Base-by-base conservation (phyloP, 2,113 vertebrate genomes). In the Cyrtonyx montezumae region DNA sequence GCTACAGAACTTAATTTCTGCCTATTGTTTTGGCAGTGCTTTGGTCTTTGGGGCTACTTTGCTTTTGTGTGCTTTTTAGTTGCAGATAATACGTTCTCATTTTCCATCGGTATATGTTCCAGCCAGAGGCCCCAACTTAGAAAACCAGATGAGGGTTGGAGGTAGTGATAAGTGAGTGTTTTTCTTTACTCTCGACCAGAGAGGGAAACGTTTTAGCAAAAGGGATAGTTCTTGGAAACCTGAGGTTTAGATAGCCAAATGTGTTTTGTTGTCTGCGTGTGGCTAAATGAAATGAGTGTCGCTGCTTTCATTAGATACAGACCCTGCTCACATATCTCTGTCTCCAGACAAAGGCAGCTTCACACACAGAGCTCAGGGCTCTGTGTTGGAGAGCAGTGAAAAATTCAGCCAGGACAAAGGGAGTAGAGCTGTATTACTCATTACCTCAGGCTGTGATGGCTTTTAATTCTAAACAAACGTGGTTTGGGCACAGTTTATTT, bases 321-420 rank as follows among this genome's bases (percentile, higher is more conserved):
- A 2, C 63, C 65, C 13, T 6, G 71, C 49, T n/a, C 21, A 5
- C 13, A 0, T 80, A 91, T 95, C 89, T 85, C 18, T 61, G 84
- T n/a, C 71, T 40, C 28, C 94, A 91, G 89, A 17, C 9, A 22
- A 66, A 42, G 89, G 73, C 90, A 77, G 65, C 56, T 32, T 66
- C 37, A 1, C 26, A 3, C 7, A 0, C 26, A 8, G 51, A 65
- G 61, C 4, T 0, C 5, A 4, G 1, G 43, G 68, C 68, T 36
- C 45, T 30, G 6, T 36, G 55, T 49, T 3, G 4, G 12, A 53
- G 65, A 78, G 19, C 46, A 51, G 34, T 51, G 10, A 13, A 37
- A 1, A 30, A 4, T 34, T 78, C 28, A 49, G 49, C 40, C 36
- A 4, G 51, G 40, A 20, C 14, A 30, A 11, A 40, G n/a, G 48